phyloP scores from a whole-genome alignment of 2,113 vertebrate genomes.

The Misgurnus mizolepis region DNA sequence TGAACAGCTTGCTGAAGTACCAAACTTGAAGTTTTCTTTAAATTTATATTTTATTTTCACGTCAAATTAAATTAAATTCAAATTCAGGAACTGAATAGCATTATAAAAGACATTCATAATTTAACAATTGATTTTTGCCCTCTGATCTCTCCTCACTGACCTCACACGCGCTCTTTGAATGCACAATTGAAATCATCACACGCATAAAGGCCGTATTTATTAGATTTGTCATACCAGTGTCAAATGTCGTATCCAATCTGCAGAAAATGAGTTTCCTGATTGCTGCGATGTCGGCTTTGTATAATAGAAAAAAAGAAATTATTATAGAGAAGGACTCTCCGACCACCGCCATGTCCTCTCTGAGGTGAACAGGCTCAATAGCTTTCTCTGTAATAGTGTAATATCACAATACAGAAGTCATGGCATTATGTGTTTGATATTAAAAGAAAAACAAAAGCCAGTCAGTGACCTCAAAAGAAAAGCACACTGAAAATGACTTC shows the following conservation, averaged over 20 bases:
- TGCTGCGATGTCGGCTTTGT: slow-evolving; percentile 25
- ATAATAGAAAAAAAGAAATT: slow-evolving; percentile 1
- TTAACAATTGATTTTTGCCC: slow-evolving; percentile 4
- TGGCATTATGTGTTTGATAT: slow-evolving; percentile 1
- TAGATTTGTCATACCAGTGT: slow-evolving; percentile 40
- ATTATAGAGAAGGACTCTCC: slow-evolving; percentile 16
- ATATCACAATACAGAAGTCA: slow-evolving; percentile 19
- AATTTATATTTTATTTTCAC: no score
- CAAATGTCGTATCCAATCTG: slow-evolving; percentile 35
- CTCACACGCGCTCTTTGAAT: slow-evolving; percentile 14
- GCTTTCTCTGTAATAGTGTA: slow-evolving; percentile 16
- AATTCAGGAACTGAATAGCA: no score
- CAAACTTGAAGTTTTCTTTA: no score
- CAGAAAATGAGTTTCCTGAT: slow-evolving; percentile 32
- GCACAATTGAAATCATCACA: not conserved
- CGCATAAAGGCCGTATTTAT: slow-evolving; percentile 37
- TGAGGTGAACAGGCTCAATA: slow-evolving; percentile 25
- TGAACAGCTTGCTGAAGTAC: no score
- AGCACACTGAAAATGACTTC: not conserved
- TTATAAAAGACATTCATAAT: not conserved
- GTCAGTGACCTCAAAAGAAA: slow-evolving; percentile 8
- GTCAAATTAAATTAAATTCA: no score
- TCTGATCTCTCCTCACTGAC: slow-evolving; percentile 9
- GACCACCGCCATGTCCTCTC: not conserved
- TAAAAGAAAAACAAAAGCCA: slow-evolving; percentile 14